Evolutionary conservation across 2,797 vertebrate species (phyloP).

Genomic region (Carcharodon carcharias): DNA sequence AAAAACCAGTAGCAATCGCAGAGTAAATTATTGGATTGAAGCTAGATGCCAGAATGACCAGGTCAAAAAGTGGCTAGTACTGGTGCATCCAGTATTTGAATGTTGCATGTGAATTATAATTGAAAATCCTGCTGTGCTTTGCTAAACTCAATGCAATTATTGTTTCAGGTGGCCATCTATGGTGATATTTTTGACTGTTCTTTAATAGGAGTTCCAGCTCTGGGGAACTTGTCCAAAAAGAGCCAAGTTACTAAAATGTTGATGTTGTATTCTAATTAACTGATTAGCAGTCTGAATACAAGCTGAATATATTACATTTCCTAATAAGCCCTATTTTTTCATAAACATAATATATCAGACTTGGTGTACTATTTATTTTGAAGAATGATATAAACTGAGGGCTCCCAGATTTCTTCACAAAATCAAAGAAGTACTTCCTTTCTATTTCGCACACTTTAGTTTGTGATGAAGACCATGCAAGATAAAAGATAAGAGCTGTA

Average conservation of each 20-base stretch:
- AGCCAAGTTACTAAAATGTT: neutral
- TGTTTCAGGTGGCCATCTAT: neutral
- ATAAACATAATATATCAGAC: neutral
- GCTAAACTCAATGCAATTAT: neutral
- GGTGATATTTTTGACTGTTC: neutral
- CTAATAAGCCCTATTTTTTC: neutral
- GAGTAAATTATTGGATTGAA: neutral
- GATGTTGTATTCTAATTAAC: slow-evolving; percentile 3
- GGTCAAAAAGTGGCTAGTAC: neutral
- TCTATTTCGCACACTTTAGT: neutral
- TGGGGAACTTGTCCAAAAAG: neutral
- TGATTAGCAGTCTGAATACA: neutral
- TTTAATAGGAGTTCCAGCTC: neutral
- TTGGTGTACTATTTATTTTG: neutral
- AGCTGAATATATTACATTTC: neutral
- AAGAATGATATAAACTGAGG: neutral
- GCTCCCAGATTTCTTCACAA: neutral
- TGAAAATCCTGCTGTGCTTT: neutral
- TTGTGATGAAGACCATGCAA: neutral
- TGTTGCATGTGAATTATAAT: neutral
- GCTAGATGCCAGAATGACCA: neutral
- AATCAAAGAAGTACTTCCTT: neutral
- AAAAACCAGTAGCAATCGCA: neutral
- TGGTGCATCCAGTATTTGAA: neutral
- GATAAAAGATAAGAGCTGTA: neutral